Evolutionary conservation across 2,797 vertebrate species (phyloP), one percentile per base, ranked within the genome.

Genomic region (Pseudomugil tenellus): DNA sequence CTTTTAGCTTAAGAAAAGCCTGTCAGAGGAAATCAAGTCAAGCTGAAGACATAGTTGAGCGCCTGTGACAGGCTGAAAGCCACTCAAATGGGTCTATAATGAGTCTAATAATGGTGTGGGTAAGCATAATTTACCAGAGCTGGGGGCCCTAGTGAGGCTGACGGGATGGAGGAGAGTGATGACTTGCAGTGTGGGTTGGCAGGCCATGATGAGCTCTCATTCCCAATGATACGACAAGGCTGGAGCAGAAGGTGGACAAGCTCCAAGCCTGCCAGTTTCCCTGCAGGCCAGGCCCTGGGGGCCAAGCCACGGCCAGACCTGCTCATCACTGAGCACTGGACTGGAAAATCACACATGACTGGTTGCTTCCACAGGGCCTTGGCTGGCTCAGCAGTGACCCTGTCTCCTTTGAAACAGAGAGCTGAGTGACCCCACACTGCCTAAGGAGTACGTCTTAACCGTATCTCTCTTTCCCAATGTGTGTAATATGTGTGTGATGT

Each of bases 331-430:
- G 84, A 77, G 90, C 89, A 81, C 70, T 82, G 89, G 83, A 88
- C 88, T 87, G 87, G 92, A 93, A 92, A 93, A 93, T 93, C 84
- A 86, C 88, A 92, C 87, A 86, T 91, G 92, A 91, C 92, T 91
- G 89, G 81, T 81, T 84, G 87, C 86, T 87, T 92, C 89, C 87
- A 89, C 83, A 39, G 85, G 87, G 85, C 84, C 79, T 76, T 60
- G 77, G 64, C 79, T 85, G 79, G 89, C 88, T 85, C 82, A 39
- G 53, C 67, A 31, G 71, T 63, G 79, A 89, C 85, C 89, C 87
- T 80, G 85, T 87, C 78, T 89, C 72, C 88, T 92, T 91, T 92
- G 90, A 92, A 92, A 91, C 84, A 65, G 89, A 92, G 89, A 89
- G 89, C 80, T 68, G 83, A 81, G 86, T 93, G 93, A 93, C 91